Evolutionary conservation across 2,888 invertebrate species (phyloP), one percentile per base, ranked within the genome.

Genomic region (Pandemis heparana): DNA sequence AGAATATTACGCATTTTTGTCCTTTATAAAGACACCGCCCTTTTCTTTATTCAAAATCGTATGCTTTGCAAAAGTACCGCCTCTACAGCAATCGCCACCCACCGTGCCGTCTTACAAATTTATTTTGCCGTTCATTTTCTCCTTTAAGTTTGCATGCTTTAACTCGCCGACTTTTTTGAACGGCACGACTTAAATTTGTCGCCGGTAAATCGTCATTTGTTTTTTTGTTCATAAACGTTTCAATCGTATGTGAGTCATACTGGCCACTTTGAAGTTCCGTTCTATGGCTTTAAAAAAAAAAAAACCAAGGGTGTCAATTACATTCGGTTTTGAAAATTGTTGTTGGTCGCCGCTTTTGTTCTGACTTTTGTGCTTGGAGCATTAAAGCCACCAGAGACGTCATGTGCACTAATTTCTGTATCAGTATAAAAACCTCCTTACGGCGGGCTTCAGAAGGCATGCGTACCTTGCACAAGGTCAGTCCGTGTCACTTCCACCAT

Each of bases 51-150:
- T 74, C 78, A 69, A 83, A 87, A 84, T 83, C 81, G 81, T 80
- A 80, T 80, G 79, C 92, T 93, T 92, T 92, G 92, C 89, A 90
- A 91, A 91, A 91, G 84, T 83, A 84, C 90, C 91, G 92, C 91
- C 91, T 90, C 82, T 86, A 75, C 79, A 77, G 76, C 81, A 80
- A 77, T 83, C 80, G 82, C 93, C 93, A 91, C 92, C 92, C 91
- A 92, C 88, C 79, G 91, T 77, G 89, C 63, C 61, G 74, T 64
- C 76, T 77, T 77, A 82, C 83, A 79, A 83, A 63, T 70, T 79
- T 72, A 74, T 56, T 74, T 78, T 75, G 64, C 64, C 16, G n/a
- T 62, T 75, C 71, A 65, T 62, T 43, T 63, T 46, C 48, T 72
- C 56, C 60, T 62, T 70, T 73, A 51, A 68, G 56, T 41, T 62